A percentile compares a stretch with the other conserved stretches of the same genome.
These are phyloP conservation scores for Heliconius eleuchia DNA, from an alignment of 1,140 invertebrate species.

Conservation along the genomic window DNA sequence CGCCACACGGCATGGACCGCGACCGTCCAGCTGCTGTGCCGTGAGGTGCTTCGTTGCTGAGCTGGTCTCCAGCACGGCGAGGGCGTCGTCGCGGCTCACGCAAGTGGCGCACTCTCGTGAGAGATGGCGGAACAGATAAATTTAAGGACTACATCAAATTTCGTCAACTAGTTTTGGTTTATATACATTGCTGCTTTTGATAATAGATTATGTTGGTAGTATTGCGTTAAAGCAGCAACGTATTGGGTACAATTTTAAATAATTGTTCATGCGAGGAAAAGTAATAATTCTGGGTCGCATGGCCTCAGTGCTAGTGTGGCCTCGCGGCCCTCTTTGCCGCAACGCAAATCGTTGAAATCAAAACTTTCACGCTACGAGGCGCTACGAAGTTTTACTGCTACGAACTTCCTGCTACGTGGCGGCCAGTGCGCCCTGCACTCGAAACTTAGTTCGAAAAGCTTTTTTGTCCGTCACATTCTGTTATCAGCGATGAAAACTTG, in stretches of 20 bases:
- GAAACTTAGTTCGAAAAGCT: conserved; percentile 78
- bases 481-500: conserved; percentile 70
- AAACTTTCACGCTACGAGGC: conserved; percentile 80
- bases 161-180: neutral
- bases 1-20: conserved; percentile 58
- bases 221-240: conserved; percentile 21
- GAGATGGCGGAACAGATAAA: conserved; percentile 73
- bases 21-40: conserved; percentile 50
- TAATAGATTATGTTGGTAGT: neutral
- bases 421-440: conserved; percentile 70
- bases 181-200: conserved; percentile 31
- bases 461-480: conserved; percentile 78
- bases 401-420: conserved; percentile 79
- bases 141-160: conserved; percentile 46
- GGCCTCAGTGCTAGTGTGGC: conserved; percentile 69
- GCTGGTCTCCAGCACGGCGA: conserved; percentile 59
- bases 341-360: conserved; percentile 81
- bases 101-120: conserved; percentile 79
- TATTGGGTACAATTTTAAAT: conserved; percentile 24
- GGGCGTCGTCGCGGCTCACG: conserved; percentile 63
- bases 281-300: conserved; percentile 48
- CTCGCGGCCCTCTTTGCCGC: conserved; percentile 74
- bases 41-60: conserved; percentile 53
- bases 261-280: conserved; percentile 16
- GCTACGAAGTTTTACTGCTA: conserved; percentile 80